Evolutionary conservation across 23 tunicate genomes (phyloP), one percentile per base, ranked within the genome.

Genomic region (Clavelina lepadiformis): DNA sequence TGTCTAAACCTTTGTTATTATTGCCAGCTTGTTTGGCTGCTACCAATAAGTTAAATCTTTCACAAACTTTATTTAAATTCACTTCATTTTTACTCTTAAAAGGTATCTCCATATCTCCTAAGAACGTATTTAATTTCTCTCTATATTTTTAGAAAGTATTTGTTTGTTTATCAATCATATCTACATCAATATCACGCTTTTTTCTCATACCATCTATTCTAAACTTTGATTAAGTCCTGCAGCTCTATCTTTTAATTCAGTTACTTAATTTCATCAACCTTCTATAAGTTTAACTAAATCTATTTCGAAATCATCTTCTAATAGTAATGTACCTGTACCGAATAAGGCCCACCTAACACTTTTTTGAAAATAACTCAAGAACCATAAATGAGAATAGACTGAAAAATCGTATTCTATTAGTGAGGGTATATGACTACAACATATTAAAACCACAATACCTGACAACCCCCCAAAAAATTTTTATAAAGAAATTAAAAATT

Each of bases 11-110:
- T 13, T n/a, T 53, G 59, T 53, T 53, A n/a, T 53, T 53, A n/a
- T 53, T 53, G 7, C 59, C 59, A 11, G 22, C 59, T 53, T n/a
- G 21, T 53, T n/a, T 53, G 22, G 59, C 15, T 53, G 59, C 15
- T n/a, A 53, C 22, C 21, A 53, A 53, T 6, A 53, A 53, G 22
- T n/a, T n/a, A n/a, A n/a, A n/a, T 20, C 59, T 13, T 11, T 53
- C 59, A 53, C 59, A 53, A 6, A 53, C 19, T 53, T 53, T 25
- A 53, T 53, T 20, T 25, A 20, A n/a, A 53, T 20, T 53, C 6
- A 53, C 20, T 6, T 25, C 59, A 13, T 6, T n/a, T 53, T 25
- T 25, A 44, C 11, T 15, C 15, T 11, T 44, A 11, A 44, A 44
- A 11, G 11, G 11, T 44, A 44, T 44, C 15, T 15, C 49, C 15